Base-by-base conservation (phyloP, 2,888 invertebrate genomes). In the Apamea sordens region DNA sequence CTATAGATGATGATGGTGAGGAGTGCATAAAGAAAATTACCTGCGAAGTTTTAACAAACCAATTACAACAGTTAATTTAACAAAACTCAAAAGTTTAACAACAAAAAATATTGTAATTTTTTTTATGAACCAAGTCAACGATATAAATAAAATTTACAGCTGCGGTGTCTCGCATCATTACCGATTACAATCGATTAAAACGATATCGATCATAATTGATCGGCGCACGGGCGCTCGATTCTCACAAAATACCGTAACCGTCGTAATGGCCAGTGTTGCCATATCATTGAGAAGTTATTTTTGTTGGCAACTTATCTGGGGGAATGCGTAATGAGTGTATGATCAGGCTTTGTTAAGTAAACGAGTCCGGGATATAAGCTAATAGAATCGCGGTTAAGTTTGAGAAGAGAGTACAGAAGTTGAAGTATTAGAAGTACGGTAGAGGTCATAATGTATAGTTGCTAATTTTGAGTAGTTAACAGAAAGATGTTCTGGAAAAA, bases 131-230 rank as follows among this genome's bases (percentile, higher is more conserved):
- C n/a, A n/a, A n/a, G 73, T 74, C 71, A 32, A 83, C 80, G 88
- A 80, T 84, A 83, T 87, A 88, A 88, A 91, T 92, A 91, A 93
- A 92, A 93, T 93, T 93, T 92, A 94, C 94, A 94, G 93, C 93
- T 94, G 94, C 92, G 86, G 85, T 91, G 92, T 90, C 92, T 93
- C 93, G 94, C 93, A 91, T 92, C 92, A 94, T 95, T 95, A 95
- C 92, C 93, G 95, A 96, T 96, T 95, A 94, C 92, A 92, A 95
- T 95, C 94, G 92, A 92, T 93, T 91, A 92, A 95, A 95, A 94
- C 94, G 95, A 94, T 94, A 94, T 92, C 91, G 91, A 93, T 93
- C 90, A 91, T 95, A 95, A 96, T 96, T 94, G 95, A 94, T 89
- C 88, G 83, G 93, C 93, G 94, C 92, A 92, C 94, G 95, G 94